Percentiles rank a stretch among this genome's conserved stretches.
These are phyloP conservation scores for Aphidius ervi DNA, from an alignment of 1,140 invertebrate species.

Conservation along the genomic window DNA sequence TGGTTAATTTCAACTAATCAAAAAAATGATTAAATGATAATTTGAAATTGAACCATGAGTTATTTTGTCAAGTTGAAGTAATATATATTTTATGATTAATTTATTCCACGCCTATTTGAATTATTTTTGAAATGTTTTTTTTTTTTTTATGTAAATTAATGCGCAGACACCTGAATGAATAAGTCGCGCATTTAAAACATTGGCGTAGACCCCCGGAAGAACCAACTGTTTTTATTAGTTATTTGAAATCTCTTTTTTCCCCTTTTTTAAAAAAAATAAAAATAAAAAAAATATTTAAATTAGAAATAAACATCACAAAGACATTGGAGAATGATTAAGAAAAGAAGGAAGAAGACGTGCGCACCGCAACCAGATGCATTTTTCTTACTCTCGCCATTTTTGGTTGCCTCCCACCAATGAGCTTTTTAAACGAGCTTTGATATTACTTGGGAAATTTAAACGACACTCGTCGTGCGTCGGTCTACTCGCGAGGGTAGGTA, in stretches of 20 bases:
- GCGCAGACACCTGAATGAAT: conserved; percentile 12
- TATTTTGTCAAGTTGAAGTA: too few species aligned
- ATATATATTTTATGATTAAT: too few species aligned
- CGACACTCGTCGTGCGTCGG: conserved; percentile 48
- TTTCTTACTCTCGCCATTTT: conserved; percentile 47
- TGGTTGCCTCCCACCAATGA: conserved; percentile 47
- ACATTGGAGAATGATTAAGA: neutral
- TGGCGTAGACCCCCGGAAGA: conserved; percentile 9
- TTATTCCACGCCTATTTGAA: too few species aligned
- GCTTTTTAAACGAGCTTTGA: conserved; percentile 20
- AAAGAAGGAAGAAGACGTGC: neutral
- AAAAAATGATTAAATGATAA: too few species aligned
- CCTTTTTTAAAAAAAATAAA: neutral
- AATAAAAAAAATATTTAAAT: neutral
- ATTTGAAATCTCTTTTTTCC: neutral
- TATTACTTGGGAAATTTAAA: conserved; percentile 16
- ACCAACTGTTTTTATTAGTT: conserved; percentile 5
- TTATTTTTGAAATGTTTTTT: neutral
- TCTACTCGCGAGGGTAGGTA: conserved; percentile 50
- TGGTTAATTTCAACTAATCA: too few species aligned
- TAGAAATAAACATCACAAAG: neutral
- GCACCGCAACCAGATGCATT: neutral
- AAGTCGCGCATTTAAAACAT: conserved; percentile 10
- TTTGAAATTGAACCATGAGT: too few species aligned
- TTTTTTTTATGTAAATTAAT: neutral